These are phyloP conservation scores for Scaptomyza flava DNA, from an alignment of 2,888 invertebrate species.

Conservation along the genomic window DNA sequence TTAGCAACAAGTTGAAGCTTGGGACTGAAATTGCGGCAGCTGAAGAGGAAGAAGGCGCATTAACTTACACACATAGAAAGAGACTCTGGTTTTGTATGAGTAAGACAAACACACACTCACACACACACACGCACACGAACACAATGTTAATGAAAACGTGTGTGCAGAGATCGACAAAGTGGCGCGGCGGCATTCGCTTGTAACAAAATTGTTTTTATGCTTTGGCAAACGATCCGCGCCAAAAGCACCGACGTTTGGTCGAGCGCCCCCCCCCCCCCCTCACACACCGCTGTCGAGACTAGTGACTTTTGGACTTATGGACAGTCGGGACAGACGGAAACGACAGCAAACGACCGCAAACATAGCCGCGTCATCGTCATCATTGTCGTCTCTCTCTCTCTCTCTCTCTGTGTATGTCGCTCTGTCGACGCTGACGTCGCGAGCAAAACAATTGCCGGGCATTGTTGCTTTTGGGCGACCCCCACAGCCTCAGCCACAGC, in stretches of 20 bases:
- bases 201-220: slow-evolving; percentile 67
- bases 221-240: slow-evolving; percentile 61
- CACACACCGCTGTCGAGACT: slow-evolving; percentile 3
- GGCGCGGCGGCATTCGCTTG: slow-evolving; percentile 64
- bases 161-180: slow-evolving; percentile 59
- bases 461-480: slow-evolving; percentile 67
- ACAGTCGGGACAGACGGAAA: slow-evolving; percentile 27
- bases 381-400: slow-evolving; percentile 36
- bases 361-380: slow-evolving; percentile 56
- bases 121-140: slow-evolving; percentile 6
- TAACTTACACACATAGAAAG: slow-evolving; percentile 3
- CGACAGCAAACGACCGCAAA: slow-evolving; percentile 55
- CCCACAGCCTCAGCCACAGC: slow-evolving; percentile 34
- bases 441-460: slow-evolving; percentile 71
- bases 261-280: slow-evolving; percentile 2
- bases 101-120: neutral
- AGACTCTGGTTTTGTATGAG: neutral
- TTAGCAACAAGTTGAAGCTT: slow-evolving; percentile 74
- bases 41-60: slow-evolving; percentile 29
- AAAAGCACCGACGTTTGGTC: slow-evolving; percentile 37
- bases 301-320: slow-evolving; percentile 21
- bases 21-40: slow-evolving; percentile 26
- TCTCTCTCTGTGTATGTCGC: neutral
- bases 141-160: slow-evolving; percentile 63
- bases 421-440: slow-evolving; percentile 34